A percentile compares a stretch with the other conserved stretches of the same genome.
phyloP scores from a whole-genome alignment of 1,140 invertebrate genomes.

The Penaeus vannamei region DNA sequence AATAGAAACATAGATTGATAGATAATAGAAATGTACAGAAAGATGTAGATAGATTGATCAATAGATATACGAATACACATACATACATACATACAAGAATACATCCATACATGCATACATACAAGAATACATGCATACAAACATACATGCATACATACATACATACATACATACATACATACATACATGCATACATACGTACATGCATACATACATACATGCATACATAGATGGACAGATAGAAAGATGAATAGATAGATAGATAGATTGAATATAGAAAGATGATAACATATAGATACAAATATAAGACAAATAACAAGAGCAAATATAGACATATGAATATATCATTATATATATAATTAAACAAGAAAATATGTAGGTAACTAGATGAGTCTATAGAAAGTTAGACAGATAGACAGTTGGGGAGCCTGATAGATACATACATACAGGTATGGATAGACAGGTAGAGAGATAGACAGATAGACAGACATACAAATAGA shows the following conservation, averaged over 20 bases:
- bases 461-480: conserved; percentile 20
- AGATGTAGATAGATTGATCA: background rate
- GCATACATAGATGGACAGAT: conserved; percentile 25
- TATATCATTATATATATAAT: conserved; percentile 7
- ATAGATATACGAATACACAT: background rate
- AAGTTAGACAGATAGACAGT: conserved; percentile 1
- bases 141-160: background rate
- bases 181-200: conserved; percentile 27
- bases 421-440: conserved; percentile 26
- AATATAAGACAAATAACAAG: background rate
- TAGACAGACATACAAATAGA: conserved; percentile 21
- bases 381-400: conserved; percentile 21
- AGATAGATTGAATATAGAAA: conserved; percentile 2
- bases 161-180: conserved; percentile 34
- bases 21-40: background rate
- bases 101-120: conserved; percentile 12
- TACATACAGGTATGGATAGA: conserved; percentile 41
- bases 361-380: conserved; percentile 10
- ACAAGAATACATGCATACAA: background rate
- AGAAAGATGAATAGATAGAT: conserved; percentile 8
- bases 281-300: conserved; percentile 36
- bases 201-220: conserved; percentile 31
- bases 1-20: background rate
- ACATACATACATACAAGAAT: background rate
- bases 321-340: conserved; percentile 4